Conservation (phyloP, 2,888 invertebrate genomes). For the Meteorus colon region DNA sequence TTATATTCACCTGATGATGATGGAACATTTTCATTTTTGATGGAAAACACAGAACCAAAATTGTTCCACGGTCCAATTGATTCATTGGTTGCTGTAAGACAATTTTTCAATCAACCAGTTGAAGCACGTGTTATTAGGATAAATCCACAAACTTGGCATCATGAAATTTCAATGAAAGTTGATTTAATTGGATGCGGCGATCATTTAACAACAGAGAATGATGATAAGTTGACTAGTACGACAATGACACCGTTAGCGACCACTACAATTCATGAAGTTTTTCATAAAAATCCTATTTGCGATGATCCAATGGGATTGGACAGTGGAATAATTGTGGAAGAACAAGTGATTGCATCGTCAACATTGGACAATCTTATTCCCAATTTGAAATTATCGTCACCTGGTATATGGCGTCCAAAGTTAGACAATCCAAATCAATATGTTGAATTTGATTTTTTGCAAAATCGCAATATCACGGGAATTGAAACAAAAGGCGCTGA, state of each 20-base stretch:
- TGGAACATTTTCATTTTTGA: conserved; percentile 77
- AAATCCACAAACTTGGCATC: conserved; percentile 84
- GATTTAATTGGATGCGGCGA: conserved; percentile 84
- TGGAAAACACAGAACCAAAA: conserved; percentile 76
- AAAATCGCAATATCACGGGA: conserved; percentile 85
- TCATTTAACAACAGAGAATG: conserved; percentile 29
- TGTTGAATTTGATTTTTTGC: conserved; percentile 83
- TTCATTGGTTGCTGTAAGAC: conserved; percentile 75
- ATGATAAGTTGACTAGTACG: background rate
- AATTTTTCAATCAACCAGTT: conserved; percentile 82
- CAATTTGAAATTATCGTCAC: conserved; percentile 55
- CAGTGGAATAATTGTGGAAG: conserved; percentile 77
- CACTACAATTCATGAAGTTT: conserved; percentile 16
- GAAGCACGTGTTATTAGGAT: conserved; percentile 84
- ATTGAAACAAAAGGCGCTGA: conserved; percentile 83
- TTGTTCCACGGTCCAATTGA: conserved; percentile 82
- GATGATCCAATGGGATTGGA: conserved; percentile 84
- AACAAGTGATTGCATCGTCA: conserved; percentile 82
- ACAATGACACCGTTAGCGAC: conserved; percentile 41
- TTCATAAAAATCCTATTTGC: conserved; percentile 74
- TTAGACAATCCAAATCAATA: conserved; percentile 61
- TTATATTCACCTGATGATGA: conserved; percentile 82
- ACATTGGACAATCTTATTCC: conserved; percentile 54
- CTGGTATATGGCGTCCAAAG: conserved; percentile 58
- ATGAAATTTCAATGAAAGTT: conserved; percentile 79